Conservation (phyloP, 2,888 invertebrate genomes). For the Augochlorella aurata region DNA sequence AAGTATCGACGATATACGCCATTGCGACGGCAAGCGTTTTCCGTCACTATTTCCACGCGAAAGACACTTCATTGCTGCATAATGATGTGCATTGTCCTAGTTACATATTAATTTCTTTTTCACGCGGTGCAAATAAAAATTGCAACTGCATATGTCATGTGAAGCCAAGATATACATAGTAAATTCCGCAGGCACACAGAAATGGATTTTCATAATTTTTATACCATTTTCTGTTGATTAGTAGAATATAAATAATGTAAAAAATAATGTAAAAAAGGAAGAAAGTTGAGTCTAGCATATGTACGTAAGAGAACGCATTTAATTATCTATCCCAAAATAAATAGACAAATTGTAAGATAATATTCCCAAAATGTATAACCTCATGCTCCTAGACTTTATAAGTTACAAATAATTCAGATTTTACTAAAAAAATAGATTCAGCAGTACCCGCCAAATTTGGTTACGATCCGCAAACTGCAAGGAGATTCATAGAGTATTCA, state of each 20-base stretch:
- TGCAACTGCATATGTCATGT: not conserved
- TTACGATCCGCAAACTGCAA: too few relatives aligned
- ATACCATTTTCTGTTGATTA: not conserved
- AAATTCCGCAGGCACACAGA: not conserved
- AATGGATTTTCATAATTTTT: not conserved
- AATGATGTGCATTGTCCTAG: not conserved
- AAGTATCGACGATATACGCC: constrained; percentile 64
- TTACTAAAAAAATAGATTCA: not conserved
- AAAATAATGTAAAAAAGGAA: too few relatives aligned
- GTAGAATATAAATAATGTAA: not conserved
- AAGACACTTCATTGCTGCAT: not conserved
- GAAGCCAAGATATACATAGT: not conserved
- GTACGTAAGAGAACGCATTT: not conserved
- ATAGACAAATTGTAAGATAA: not conserved
- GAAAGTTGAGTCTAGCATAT: not conserved
- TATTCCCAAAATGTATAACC: not conserved
- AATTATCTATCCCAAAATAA: not conserved
- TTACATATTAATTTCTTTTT: constrained; percentile 9
- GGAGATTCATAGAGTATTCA: too few relatives aligned
- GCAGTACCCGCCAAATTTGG: too few relatives aligned
- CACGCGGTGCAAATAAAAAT: not conserved
- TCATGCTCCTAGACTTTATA: not conserved
- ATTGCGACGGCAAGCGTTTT: constrained; percentile 70
- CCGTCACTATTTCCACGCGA: not conserved
- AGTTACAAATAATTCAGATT: not conserved